A percentile compares a stretch with the other conserved stretches of the same genome.
Conservation (phyloP, 2,797 vertebrate species). For the Hypotaenidia okinawae region DNA sequence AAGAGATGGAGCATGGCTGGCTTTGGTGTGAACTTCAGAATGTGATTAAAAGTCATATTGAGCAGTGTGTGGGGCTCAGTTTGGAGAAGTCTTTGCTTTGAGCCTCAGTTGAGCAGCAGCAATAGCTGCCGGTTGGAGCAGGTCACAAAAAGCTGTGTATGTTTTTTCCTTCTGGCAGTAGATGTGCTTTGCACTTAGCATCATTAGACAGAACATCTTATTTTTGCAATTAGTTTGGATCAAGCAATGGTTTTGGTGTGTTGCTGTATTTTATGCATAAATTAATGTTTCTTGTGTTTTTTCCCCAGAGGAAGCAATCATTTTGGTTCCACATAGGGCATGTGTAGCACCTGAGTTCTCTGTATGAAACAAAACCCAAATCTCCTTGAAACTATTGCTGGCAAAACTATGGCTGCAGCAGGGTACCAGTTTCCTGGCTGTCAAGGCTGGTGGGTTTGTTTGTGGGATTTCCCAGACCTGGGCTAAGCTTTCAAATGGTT, state of each 20-base stretch:
- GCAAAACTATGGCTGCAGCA: not conserved
- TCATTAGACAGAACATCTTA: not conserved
- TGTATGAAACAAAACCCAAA: not conserved
- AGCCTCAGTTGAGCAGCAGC: not conserved
- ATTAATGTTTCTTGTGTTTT: not conserved
- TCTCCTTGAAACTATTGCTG: not conserved
- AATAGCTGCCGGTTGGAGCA: not conserved
- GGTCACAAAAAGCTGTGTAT: not conserved
- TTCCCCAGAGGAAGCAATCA: not conserved
- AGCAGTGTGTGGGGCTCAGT: not conserved
- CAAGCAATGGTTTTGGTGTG: fast-evolving
- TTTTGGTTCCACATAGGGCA: not conserved
- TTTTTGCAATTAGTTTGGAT: not conserved
- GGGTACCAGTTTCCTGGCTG: not conserved
- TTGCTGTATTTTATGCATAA: not conserved
- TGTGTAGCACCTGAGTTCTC: not conserved
- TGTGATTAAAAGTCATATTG: not conserved
- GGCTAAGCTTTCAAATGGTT: not conserved
- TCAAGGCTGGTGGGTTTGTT: not conserved
- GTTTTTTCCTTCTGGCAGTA: not conserved
- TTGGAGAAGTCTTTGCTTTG: not conserved
- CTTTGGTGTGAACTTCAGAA: not conserved
- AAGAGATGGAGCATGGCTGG: fast-evolving
- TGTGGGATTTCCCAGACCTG: not conserved
- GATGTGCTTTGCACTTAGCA: not conserved